Evolutionary conservation across 1,140 invertebrate genomes (phyloP), one percentile per base, ranked within the genome.

Genomic region (Drosophila yakuba): DNA sequence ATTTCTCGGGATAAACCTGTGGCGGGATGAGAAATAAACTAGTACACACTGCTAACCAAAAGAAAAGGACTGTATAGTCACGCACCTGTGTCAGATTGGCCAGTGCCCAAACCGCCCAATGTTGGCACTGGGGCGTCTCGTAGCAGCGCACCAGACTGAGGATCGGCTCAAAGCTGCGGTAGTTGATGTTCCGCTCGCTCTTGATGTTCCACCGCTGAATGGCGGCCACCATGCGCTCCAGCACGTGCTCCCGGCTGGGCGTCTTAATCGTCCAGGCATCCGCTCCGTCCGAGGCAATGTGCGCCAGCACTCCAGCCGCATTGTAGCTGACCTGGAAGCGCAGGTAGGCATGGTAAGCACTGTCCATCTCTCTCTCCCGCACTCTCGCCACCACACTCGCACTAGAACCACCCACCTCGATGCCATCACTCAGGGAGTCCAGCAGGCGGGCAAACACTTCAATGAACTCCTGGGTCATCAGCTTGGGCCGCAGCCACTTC

Each of bases 71-170:
- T n/a, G n/a, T n/a, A n/a, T n/a, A n/a, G n/a, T n/a, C 6, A 54
- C 85, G 82, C 25, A 99, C 97, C 80, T 95, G 95, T 12, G 98
- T 99, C 17, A 99, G 94, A 94, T 99, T 99, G 35, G 98, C 98
- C 41, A 99, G 93, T 6, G 98, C 98, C 98, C 98, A 99, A n/a
- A 97, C 96, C 3, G 98, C 97, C 98, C 98, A 99, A 90, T 98
- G 95, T 91, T 98, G 97, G 92, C 97, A 98, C 91, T 97, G 95
- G 1, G 97, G 96, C 3, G 97, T 98, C 74, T 98, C 96, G 86
- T 95, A 95, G 56, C 96, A 95, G 72, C 95, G 94, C 4, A 98
- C 94, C 43, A 99, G 93, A 61, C 96, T 94, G 7, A 99, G 93
- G 72, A 99, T 97, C 4, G 98, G 98, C 89, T 97, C 95, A 93